Evolutionary conservation across 1,140 invertebrate species (phyloP), one percentile per base, ranked within the genome.

Genomic region (Lordiphosa stackelbergi): DNA sequence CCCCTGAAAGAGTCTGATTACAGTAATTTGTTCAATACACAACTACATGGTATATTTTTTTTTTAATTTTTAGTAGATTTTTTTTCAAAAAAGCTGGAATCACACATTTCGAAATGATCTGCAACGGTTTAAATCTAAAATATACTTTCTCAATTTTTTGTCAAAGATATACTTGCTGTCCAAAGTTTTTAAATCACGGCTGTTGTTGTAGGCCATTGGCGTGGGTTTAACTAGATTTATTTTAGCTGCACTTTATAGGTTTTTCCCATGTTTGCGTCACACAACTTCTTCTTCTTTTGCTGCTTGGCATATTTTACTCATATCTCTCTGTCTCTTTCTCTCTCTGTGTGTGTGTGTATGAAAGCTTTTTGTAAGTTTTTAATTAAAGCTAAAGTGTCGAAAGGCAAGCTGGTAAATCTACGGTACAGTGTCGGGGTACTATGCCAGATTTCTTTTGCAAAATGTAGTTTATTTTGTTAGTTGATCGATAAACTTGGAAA

Each of bases 301-400:
- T 53, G 66, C 54, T 63, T 71, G 66, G 71, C 55, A 81, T 64
- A 83, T 75, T 81, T 81, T 72, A 83, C 69, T 68, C 66, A 61
- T 65, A 79, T 56, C 66, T 69, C 51, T 57, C 66, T 49, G 10
- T 36, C 54, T 28, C 38, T 13, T 19, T 31, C 19, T 52, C 6
- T 16, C 31, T 31, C 45, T 56, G 46, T 42, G 45, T 53, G 55
- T 42, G 37, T 51, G 41, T 46, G 37, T 12, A 31, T 28, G 53
- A 35, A 48, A 59, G 47, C 52, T 79, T 78, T 73, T 68, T 64
- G 53, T 69, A 83, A 75, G 77, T 83, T 81, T 81, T 81, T 83
- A 81, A 83, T 81, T 75, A 81, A 81, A 74, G 75, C 75, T 68
- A 81, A 81, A 81, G 75, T 81, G 75, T 81, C 63, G 72, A 81